A percentile compares a stretch with the other conserved stretches of the same genome.
Conservation (phyloP, 2,113 vertebrate genomes). For the Oreochromis tanganicae region DNA sequence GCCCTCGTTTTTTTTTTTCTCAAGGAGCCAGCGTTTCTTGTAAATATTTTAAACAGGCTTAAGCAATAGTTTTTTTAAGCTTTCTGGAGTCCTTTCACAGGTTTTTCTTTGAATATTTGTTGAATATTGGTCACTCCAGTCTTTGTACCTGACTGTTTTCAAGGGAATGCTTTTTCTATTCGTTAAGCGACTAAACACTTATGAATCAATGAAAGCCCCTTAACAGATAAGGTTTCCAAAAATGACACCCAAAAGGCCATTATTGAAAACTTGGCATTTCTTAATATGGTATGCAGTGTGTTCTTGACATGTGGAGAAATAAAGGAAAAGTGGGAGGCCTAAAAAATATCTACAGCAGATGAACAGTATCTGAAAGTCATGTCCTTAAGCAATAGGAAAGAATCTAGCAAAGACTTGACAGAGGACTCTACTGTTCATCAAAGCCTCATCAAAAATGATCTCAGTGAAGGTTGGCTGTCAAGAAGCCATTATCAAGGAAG, state of each 20-base stretch:
- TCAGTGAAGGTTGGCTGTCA: neutral
- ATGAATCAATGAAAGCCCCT: neutral
- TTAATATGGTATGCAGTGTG: too few species aligned
- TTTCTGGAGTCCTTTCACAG: neutral
- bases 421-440: neutral
- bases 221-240: neutral
- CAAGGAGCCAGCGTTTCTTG: neutral
- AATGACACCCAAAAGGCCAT: neutral
- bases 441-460: neutral
- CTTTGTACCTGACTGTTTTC: neutral
- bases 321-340: neutral
- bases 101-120: neutral
- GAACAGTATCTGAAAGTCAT: neutral
- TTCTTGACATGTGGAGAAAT: neutral
- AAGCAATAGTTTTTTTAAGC: neutral
- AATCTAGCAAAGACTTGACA: neutral
- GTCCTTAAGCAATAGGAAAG: neutral
- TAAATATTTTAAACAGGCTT: neutral
- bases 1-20: neutral
- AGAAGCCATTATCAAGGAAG: neutral
- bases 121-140: neutral
- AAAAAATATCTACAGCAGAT: neutral
- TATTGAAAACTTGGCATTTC: neutral
- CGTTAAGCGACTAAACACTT: accelerated
- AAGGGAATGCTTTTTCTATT: neutral